Conservation (phyloP, 1,140 invertebrate species). For the Chelonus insularis region DNA sequence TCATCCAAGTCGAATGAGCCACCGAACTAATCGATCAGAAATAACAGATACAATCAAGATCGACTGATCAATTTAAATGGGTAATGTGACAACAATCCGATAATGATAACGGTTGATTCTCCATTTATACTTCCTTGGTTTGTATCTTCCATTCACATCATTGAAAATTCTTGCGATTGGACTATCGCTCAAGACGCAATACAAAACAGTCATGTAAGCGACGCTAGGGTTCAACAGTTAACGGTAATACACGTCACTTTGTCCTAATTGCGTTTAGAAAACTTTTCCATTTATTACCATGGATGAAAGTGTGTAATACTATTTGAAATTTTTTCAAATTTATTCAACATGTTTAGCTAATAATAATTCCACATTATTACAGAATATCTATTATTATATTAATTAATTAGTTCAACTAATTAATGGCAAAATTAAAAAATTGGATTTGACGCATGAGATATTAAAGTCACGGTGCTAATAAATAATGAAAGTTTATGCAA, state of each 20-base stretch:
- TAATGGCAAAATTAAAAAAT: too few species aligned
- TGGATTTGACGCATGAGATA: too few species aligned
- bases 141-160: slow-evolving; percentile 1
- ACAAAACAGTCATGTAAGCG: slow-evolving; percentile 13
- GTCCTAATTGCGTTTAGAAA: slow-evolving; percentile 42
- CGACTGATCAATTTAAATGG: slow-evolving; percentile 16
- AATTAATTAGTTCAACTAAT: too few species aligned
- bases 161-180: slow-evolving; percentile 11
- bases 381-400: too few species aligned
- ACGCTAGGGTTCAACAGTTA: slow-evolving; percentile 30
- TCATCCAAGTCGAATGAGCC: neutral
- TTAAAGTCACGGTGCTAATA: neutral
- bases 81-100: slow-evolving; percentile 25
- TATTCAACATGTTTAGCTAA: neutral
- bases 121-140: slow-evolving; percentile 29
- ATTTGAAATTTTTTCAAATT: neutral
- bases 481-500: slow-evolving; percentile 31
- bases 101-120: slow-evolving; percentile 41
- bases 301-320: slow-evolving; percentile 20
- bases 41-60: neutral
- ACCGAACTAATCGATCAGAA: neutral
- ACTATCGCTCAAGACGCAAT: slow-evolving; percentile 1
- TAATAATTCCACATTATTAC: too few species aligned
- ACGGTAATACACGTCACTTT: slow-evolving; percentile 43
- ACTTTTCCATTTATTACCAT: slow-evolving; percentile 40